Base-by-base conservation (phyloP, 2,888 invertebrate species). In the Timandra comae region DNA sequence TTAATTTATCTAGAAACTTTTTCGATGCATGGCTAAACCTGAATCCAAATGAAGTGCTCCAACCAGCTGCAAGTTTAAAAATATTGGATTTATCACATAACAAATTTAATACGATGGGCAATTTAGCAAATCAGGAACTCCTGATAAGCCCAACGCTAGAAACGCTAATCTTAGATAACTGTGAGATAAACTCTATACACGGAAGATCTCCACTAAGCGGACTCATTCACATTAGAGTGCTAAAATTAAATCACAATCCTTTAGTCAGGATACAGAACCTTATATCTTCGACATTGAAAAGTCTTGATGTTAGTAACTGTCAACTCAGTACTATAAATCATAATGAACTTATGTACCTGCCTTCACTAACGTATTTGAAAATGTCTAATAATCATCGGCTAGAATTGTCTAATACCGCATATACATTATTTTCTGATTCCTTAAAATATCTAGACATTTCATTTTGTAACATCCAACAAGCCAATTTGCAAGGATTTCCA, bases 21-120 rank as follows among this genome's bases (percentile, higher is more conserved):
- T 89, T 93, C 39, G 75, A 68, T 13, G 71, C 84, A 30, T 90
- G 91, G 91, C 49, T 74, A 2, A 82, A 85, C 27, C 64, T 91
- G 21, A 86, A 82, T 58, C 87, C 90, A 0, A 86, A 81, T 37
- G 67, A 80, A 13, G 76, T 88, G 1, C 73, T 90, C 12, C 52
- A 63, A 30, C 75, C 80, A 35, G 79, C 88, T 0, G 63, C 63
- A 0, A 88, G 75, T 28, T 69, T 93, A 28, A 82, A 80, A 52
- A 79, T 74, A 23, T 67, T 93, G n/a, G 87, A 89, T 43, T 67
- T 93, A n/a, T 89, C 90, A 1, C 70, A 84, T 28, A 93, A 93
- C 66, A 85, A 82, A 20, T 71, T 93, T 23, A 64, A 55, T 22
- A 79, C 74, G 21, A 80, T 91, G 56, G 84, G 78, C 1, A 81